Base-by-base conservation (phyloP, 2,113 vertebrate genomes). In the Melanerpes aurifrons region DNA sequence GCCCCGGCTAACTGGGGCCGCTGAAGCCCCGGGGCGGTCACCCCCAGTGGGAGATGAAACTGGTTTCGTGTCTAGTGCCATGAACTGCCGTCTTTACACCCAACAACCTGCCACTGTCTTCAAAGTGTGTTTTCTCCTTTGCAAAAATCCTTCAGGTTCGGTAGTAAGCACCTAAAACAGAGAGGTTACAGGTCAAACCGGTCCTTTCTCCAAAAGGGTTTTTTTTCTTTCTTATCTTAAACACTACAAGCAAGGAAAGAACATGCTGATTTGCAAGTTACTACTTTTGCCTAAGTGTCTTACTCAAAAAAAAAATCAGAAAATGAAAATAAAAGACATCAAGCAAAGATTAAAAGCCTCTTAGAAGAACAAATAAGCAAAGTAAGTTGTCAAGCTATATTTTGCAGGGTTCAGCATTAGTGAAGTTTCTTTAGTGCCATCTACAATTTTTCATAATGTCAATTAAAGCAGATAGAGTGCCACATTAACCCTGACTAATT, bases 391-490 rank as follows among this genome's bases (percentile, higher is more conserved):
- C 95, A 84, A 45, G 59, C 83, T 63, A 53, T 32, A 90, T 96
- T 94, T 87, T 6, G 20, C 72, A 75, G 82, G 19, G n/a, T 88
- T 92, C 50, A 62, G 59, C 50, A 57, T 64, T 84, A 69, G 56
- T 79, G 43, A 88, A 91, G 28, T 75, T 94, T 63, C 71, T 86
- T 96, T 94, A 71, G 48, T 84, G 71, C 70, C 77, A 62, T 18
- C 80, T 84, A 25, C 66, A 80, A 81, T 77, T 75, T 82, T 28
- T 93, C 56, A 20, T 74, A 43, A 62, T 56, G 50, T 88, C 86
- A 75, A 25, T 78, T 66, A 85, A 66, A 87, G 78, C 19, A 88
- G 80, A 87, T 17, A 59, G 32, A 56, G 62, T 9, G 40, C 68
- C 64, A 37, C 70, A 28, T 59, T 91, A 84, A 84, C 53, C 82